Evolutionary conservation across 2,888 invertebrate species (phyloP).

Genomic region (Lomographa bimaculata): DNA sequence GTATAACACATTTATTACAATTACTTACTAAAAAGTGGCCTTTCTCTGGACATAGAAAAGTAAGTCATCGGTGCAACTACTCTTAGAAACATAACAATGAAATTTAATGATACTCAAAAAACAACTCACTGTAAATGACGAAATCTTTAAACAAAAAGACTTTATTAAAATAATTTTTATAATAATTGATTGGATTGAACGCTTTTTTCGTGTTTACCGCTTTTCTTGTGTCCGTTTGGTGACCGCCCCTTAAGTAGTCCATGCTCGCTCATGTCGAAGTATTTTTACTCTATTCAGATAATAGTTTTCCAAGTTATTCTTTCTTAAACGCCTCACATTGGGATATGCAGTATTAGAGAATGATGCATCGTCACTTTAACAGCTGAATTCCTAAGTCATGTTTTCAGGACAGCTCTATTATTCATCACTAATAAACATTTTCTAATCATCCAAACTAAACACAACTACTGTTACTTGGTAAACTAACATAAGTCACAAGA

Average conservation of each 20-base stretch:
- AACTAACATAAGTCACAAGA: too few relatives aligned
- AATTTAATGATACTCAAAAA: slow-evolving; percentile 77
- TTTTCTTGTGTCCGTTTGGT: slow-evolving; percentile 85
- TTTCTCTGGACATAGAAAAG: slow-evolving; percentile 32
- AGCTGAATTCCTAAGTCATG: slow-evolving; percentile 80
- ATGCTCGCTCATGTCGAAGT: slow-evolving; percentile 81
- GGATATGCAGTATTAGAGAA: slow-evolving; percentile 82
- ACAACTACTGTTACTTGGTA: too few relatives aligned
- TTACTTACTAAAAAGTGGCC: too few relatives aligned
- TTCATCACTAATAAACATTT: slow-evolving; percentile 77
- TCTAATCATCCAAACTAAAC: slow-evolving; percentile 65
- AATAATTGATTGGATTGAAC: slow-evolving; percentile 84
- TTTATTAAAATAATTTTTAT: slow-evolving; percentile 71
- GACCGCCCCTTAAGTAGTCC: slow-evolving; percentile 82
- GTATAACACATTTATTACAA: neutral
- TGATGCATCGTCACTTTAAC: slow-evolving; percentile 83
- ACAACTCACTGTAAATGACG: slow-evolving; percentile 76
- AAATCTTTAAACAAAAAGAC: slow-evolving; percentile 61
- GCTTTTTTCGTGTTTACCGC: slow-evolving; percentile 85
- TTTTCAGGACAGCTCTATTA: slow-evolving; percentile 82
- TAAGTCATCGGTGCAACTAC: slow-evolving; percentile 56
- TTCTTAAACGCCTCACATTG: slow-evolving; percentile 80
- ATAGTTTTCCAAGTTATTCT: slow-evolving; percentile 75
- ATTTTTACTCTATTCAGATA: slow-evolving; percentile 76
- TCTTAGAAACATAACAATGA: slow-evolving; percentile 41